These are phyloP conservation scores for Cossypha niveicapilla DNA, from an alignment of 2,797 vertebrate genomes.

Conservation along the genomic window DNA sequence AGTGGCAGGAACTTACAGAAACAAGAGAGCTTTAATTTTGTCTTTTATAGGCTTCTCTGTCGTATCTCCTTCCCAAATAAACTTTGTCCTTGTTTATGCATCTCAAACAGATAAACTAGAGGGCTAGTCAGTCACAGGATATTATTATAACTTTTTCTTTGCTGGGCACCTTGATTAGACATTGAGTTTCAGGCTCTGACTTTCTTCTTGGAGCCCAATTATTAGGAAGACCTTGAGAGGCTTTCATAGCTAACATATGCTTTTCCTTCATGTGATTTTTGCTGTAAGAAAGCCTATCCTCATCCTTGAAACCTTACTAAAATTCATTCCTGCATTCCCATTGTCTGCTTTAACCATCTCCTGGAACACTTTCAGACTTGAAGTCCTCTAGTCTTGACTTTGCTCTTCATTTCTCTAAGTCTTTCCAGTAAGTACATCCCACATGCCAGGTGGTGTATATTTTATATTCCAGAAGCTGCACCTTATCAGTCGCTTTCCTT, in stretches of 20 bases:
- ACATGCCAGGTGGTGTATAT: accelerated
- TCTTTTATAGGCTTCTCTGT: neutral
- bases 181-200: neutral
- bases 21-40: neutral
- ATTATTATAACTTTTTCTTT: neutral
- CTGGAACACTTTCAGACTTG: neutral
- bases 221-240: neutral
- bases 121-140: neutral
- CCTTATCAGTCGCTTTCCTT: neutral
- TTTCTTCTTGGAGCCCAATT: neutral
- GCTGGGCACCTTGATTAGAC: neutral
- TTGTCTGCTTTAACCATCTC: neutral
- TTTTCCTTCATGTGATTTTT: neutral
- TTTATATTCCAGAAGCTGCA: neutral
- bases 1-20: neutral
- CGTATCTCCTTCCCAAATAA: neutral
- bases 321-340: neutral
- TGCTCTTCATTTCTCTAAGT: neutral
- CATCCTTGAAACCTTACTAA: neutral
- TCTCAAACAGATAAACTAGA: neutral
- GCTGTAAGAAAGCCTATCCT: neutral
- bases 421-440: neutral
- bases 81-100: neutral
- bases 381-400: neutral
- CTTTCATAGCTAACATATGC: neutral